Evolutionary conservation across 2,797 vertebrate species (phyloP).

Genomic region (Alca torda): DNA sequence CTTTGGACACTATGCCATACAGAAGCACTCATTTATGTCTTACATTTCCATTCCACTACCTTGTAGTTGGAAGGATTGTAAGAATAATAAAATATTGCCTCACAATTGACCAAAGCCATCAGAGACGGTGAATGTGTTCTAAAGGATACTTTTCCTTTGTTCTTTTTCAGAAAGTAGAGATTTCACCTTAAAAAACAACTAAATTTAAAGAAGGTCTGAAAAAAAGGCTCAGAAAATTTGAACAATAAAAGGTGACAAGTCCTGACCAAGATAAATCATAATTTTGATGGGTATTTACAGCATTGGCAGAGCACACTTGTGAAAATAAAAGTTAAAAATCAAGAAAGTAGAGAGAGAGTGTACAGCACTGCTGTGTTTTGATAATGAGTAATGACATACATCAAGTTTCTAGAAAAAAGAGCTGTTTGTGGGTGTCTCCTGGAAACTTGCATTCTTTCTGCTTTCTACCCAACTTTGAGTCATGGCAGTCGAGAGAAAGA

Average conservation of each 20-base stretch:
- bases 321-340: neutral
- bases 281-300: neutral
- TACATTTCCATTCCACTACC: neutral
- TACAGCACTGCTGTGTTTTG: neutral
- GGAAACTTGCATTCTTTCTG: neutral
- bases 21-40: neutral
- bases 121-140: neutral
- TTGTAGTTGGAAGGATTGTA: neutral
- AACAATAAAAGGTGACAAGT: neutral
- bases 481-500: neutral
- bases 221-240: neutral
- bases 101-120: neutral
- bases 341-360: neutral
- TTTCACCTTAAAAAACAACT: neutral
- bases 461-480: neutral
- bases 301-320: neutral
- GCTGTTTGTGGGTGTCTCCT: fast-evolving
- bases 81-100: neutral
- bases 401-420: neutral
- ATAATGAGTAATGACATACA: neutral
- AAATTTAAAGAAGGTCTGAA: neutral
- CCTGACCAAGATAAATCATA: neutral
- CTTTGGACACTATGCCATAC: neutral
- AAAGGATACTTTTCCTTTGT: neutral
- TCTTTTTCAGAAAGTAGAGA: neutral